Percentiles rank a stretch among this genome's conserved stretches.
Evolutionary conservation across 2,888 invertebrate species (phyloP).

Genomic region (Panzeria rudis): DNA sequence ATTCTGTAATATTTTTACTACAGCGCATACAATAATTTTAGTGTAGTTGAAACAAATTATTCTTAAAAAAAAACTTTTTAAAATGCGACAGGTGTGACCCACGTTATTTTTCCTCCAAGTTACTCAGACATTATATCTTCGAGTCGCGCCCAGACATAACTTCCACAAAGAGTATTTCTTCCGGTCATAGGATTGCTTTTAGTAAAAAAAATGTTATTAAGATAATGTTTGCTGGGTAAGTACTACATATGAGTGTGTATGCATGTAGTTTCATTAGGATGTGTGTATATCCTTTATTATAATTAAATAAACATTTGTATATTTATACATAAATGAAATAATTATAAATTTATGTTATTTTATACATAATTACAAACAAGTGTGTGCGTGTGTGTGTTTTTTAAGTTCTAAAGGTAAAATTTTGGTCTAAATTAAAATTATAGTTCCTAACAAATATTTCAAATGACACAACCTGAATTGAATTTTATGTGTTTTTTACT

Average conservation of each 20-base stretch:
- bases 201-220: too few species aligned
- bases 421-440: conserved; percentile 30
- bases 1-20: too few species aligned
- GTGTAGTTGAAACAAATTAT: too few species aligned
- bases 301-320: conserved; percentile 68
- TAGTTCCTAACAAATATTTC: conserved; percentile 62
- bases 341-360: conserved; percentile 69
- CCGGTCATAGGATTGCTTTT: too few species aligned
- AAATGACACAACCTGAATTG: conserved; percentile 63
- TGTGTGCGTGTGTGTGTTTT: neutral
- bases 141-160: too few species aligned
- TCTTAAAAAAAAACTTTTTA: too few species aligned
- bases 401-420: conserved; percentile 40
- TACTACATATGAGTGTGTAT: neutral
- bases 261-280: neutral
- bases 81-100: too few species aligned
- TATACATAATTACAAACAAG: conserved; percentile 46
- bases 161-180: too few species aligned
- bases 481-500: conserved; percentile 18
- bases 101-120: too few species aligned
- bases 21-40: too few species aligned
- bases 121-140: too few species aligned
- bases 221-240: neutral
- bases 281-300: conserved; percentile 61
- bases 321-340: conserved; percentile 68